Percentiles rank a stretch among this genome's conserved stretches.
Evolutionary conservation across 1,140 invertebrate genomes (phyloP).

Genomic region (Oncopeltus fasciatus): DNA sequence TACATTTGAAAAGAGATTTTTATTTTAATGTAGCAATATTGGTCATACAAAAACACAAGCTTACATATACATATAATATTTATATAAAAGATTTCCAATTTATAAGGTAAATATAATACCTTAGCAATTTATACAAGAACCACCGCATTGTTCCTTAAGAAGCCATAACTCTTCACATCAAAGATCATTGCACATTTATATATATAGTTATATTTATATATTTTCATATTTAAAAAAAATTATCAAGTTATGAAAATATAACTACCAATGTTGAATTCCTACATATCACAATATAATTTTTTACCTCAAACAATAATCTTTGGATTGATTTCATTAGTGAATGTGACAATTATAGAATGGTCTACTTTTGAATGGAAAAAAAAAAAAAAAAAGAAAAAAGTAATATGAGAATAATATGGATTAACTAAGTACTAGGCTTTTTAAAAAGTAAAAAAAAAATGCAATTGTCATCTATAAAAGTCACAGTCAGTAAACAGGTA

Average conservation of each 20-base stretch:
- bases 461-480: not conserved
- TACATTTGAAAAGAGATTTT: not conserved
- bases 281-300: constrained; percentile 12
- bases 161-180: not conserved
- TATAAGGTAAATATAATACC: not conserved
- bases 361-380: not conserved
- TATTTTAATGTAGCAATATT: not conserved
- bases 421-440: not conserved
- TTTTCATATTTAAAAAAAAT: not conserved
- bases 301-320: constrained; percentile 12
- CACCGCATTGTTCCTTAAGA: not conserved
- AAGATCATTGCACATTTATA: not conserved
- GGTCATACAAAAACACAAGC: constrained; percentile 4
- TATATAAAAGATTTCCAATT: not conserved
- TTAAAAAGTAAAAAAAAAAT: not conserved
- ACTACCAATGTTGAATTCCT: not conserved
- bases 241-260: constrained; percentile 4
- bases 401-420: not conserved
- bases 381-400: not conserved
- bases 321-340: not conserved
- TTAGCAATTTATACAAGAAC: not conserved
- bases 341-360: not conserved
- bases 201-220: not conserved
- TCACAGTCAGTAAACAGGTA: not conserved
- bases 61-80: not conserved